Conservation (phyloP, 2,888 invertebrate genomes). For the Saturnia japonica region DNA sequence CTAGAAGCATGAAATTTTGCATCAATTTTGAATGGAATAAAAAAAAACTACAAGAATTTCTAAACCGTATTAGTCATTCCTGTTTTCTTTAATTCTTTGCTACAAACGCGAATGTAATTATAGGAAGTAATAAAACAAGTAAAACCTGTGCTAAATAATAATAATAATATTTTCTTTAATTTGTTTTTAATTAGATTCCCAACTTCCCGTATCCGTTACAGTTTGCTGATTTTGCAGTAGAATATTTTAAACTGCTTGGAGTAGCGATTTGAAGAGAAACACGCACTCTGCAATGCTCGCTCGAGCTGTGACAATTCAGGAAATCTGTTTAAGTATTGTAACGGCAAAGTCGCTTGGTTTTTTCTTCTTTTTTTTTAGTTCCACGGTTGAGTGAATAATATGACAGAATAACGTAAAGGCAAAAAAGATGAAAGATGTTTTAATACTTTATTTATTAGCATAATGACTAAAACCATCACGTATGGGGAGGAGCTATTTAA, state of each 20-base stretch:
- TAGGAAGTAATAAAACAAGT: slow-evolving; percentile 8
- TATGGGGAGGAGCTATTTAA: neutral
- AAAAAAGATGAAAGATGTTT: neutral
- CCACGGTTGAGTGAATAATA: neutral
- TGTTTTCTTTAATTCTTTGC: neutral
- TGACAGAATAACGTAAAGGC: neutral
- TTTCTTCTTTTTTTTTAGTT: neutral
- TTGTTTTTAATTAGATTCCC: slow-evolving; percentile 14
- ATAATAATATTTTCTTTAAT: slow-evolving; percentile 15
- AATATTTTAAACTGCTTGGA: neutral
- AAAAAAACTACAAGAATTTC: neutral
- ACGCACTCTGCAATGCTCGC: neutral
- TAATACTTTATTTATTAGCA: neutral
- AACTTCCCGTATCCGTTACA: slow-evolving; percentile 17
- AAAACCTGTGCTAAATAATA: neutral
- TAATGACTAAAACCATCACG: neutral
- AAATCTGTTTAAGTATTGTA: neutral
- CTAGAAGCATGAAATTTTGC: too few relatives aligned
- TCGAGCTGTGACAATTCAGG: slow-evolving; percentile 1
- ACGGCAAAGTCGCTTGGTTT: neutral
- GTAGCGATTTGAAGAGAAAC: neutral
- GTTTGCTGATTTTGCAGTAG: slow-evolving; percentile 13
- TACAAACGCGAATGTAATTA: neutral
- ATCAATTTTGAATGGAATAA: neutral
- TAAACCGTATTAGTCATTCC: neutral